Conservation (phyloP, 2,113 vertebrate species). For the Trogon melanurus region DNA sequence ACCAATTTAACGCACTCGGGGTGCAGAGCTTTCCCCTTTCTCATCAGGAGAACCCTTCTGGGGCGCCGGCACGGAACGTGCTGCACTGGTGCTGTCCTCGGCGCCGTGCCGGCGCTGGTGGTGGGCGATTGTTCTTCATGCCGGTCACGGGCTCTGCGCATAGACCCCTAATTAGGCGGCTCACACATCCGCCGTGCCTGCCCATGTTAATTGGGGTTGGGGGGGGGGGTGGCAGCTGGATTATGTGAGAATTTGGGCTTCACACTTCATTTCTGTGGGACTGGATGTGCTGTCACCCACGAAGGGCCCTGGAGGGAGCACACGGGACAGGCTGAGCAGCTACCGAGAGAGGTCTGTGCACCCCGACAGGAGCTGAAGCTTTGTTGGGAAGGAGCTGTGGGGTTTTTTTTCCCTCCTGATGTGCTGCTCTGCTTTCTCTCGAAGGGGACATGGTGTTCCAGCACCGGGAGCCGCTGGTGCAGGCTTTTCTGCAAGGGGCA, state of each 20-base stretch:
- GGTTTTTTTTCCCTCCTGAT: neutral
- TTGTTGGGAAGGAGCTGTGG: neutral
- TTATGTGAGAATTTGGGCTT: neutral
- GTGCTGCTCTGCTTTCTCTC: neutral
- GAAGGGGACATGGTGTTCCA: conserved; percentile 88
- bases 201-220: neutral
- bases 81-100: too few species aligned
- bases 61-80: too few species aligned
- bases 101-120: too few species aligned
- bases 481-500: conserved; percentile 83
- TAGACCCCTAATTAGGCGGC: neutral
- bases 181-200: neutral
- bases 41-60: too few species aligned
- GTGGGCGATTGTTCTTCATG: neutral
- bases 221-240: neutral
- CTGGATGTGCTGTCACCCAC: neutral
- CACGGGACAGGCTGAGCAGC: neutral
- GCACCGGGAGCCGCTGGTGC: conserved; percentile 83
- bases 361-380: neutral
- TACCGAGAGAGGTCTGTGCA: neutral
- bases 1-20: too few species aligned
- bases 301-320: neutral
- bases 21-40: too few species aligned
- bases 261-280: fast-evolving
- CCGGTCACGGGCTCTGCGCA: fast-evolving